Percentiles rank a stretch among this genome's conserved stretches.
These are phyloP conservation scores for Epirrita christyi DNA, from an alignment of 2,888 invertebrate genomes.

Conservation along the genomic window DNA sequence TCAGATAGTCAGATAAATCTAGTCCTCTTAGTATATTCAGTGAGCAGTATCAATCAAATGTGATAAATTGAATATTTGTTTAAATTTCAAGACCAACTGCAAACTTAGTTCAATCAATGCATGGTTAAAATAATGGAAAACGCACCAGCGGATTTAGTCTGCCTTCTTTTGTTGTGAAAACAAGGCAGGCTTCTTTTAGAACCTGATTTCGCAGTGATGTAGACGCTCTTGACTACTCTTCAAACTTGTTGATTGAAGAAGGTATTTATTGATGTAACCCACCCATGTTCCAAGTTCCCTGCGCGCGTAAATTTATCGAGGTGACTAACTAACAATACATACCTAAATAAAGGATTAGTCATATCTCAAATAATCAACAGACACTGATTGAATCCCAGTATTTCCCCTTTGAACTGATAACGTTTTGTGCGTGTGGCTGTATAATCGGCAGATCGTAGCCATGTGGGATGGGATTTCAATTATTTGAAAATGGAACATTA, in stretches of 20 bases:
- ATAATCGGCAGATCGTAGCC: background rate
- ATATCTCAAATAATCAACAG: background rate
- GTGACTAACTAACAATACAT: background rate
- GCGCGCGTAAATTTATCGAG: background rate
- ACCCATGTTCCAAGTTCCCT: background rate
- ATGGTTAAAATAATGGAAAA: slow-evolving; percentile 4
- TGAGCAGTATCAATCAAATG: too few species aligned
- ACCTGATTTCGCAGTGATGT: slow-evolving; percentile 6
- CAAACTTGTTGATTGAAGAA: background rate
- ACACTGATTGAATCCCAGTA: slow-evolving; percentile 3
- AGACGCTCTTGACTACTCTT: background rate
- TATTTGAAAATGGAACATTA: slow-evolving; percentile 6
- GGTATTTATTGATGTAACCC: background rate
- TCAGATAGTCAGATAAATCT: background rate
- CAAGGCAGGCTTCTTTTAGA: slow-evolving; percentile 14
- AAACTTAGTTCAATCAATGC: background rate
- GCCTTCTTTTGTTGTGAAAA: slow-evolving; percentile 10
- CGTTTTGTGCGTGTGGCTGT: background rate
- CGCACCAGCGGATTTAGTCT: background rate
- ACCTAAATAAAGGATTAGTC: slow-evolving; percentile 4
- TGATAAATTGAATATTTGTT: too few species aligned
- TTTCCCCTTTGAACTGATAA: slow-evolving; percentile 1
- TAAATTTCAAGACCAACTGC: background rate
- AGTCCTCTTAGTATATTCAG: too few species aligned
- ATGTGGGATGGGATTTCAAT: background rate